Evolutionary conservation across 2,888 invertebrate genomes (phyloP).

Genomic region (Acrobasis suavella): DNA sequence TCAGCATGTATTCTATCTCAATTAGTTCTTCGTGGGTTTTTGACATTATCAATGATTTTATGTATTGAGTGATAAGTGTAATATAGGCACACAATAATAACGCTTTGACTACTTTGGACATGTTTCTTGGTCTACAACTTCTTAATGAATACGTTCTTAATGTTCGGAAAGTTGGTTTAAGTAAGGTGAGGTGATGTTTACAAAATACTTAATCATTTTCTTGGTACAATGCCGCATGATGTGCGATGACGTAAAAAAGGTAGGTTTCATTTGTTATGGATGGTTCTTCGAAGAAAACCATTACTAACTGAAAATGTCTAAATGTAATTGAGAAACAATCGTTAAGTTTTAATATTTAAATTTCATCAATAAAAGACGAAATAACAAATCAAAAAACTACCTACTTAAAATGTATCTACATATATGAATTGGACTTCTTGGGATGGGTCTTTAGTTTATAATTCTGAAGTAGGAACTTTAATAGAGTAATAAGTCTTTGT

Average conservation of each 20-base stretch:
- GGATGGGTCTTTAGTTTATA: too few species aligned
- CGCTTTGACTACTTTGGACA: conserved; percentile 54
- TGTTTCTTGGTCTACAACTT: conserved; percentile 35
- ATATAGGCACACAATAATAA: conserved; percentile 47
- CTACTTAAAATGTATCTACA: too few species aligned
- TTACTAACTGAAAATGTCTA: background rate
- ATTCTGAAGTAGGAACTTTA: too few species aligned
- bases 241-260: background rate
- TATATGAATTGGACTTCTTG: too few species aligned
- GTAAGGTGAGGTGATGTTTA: background rate
- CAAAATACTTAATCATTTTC: conserved; percentile 1
- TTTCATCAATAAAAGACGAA: too few species aligned
- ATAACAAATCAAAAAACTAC: too few species aligned
- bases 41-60: conserved; percentile 39
- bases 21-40: conserved; percentile 38
- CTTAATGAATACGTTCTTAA: background rate
- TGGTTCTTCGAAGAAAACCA: background rate
- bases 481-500: too few species aligned
- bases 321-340: too few species aligned
- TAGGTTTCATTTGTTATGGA: background rate
- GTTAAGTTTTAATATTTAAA: too few species aligned
- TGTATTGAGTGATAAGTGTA: conserved; percentile 45
- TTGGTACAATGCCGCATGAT: background rate
- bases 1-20: conserved; percentile 50
- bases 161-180: background rate